These are phyloP conservation scores for Onychomys arenicola DNA, from an alignment of 2,797 vertebrate genomes.

Conservation along the genomic window DNA sequence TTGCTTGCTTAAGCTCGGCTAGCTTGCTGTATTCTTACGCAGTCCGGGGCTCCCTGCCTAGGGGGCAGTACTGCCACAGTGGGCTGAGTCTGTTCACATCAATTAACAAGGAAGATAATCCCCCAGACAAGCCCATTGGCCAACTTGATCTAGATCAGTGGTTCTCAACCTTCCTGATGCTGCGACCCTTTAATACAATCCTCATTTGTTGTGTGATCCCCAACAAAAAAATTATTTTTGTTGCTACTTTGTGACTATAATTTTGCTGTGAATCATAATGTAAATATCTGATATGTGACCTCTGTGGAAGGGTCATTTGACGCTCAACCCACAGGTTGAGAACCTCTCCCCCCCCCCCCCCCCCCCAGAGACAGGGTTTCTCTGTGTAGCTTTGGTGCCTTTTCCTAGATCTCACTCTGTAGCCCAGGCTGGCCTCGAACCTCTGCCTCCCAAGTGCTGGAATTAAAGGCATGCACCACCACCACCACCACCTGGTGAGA, in stretches of 20 bases:
- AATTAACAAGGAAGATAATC: background rate
- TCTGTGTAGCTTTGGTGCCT: too few relatives aligned
- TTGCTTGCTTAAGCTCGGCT: background rate
- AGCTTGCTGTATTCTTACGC: background rate
- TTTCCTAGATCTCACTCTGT: too few relatives aligned
- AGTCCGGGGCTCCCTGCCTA: too few relatives aligned
- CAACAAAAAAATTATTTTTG: background rate
- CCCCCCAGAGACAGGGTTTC: too few relatives aligned
- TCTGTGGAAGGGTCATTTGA: background rate
- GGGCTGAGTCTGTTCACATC: background rate
- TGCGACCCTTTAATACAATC: background rate
- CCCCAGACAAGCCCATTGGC: background rate
- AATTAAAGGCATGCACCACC: too few relatives aligned
- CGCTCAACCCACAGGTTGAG: too few relatives aligned
- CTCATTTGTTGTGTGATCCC: background rate
- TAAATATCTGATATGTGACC: background rate
- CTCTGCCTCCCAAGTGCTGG: too few relatives aligned
- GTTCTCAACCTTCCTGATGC: background rate
- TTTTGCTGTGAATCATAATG: background rate
- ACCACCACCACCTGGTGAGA: background rate
- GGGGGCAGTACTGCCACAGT: background rate
- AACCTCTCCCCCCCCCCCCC: background rate
- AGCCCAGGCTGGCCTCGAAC: too few relatives aligned
- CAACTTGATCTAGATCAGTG: background rate
- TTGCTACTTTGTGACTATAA: background rate